phyloP scores from a whole-genome alignment of 2,797 vertebrate genomes.

The Lacerta agilis region DNA sequence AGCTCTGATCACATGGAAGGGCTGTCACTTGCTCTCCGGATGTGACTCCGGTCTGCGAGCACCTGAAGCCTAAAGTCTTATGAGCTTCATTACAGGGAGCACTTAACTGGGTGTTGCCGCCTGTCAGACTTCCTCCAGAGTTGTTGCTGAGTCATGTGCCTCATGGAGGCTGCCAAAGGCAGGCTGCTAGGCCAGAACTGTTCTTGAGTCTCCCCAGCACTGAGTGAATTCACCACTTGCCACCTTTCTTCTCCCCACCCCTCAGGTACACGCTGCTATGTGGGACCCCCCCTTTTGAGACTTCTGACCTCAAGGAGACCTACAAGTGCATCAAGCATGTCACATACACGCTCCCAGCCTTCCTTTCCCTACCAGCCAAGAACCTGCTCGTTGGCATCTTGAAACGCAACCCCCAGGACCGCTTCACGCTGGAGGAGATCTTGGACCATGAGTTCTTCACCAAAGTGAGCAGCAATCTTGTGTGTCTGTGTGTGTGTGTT shows the following conservation, averaged over 20 bases:
- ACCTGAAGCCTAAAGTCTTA: background rate
- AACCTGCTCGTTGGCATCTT: constrained; percentile 91
- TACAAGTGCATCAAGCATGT: constrained; percentile 98
- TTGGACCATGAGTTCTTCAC: constrained; percentile 95
- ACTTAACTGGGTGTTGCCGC: constrained; percentile 61
- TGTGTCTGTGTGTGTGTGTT: no score
- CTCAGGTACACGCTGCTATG: constrained; percentile 95
- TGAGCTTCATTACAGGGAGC: constrained; percentile 32
- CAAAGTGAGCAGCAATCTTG: constrained; percentile 81
- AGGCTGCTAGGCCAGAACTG: constrained; percentile 2
- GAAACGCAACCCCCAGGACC: constrained; percentile 89
- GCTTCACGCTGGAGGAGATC: constrained; percentile 93
- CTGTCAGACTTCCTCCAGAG: constrained; percentile 47
- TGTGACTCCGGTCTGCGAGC: background rate
- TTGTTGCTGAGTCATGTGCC: constrained; percentile 24
- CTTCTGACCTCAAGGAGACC: constrained; percentile 95
- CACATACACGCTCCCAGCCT: constrained; percentile 88
- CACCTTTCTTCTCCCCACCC: background rate
- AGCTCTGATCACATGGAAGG: constrained; percentile 42
- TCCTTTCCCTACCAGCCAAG: constrained; percentile 89
- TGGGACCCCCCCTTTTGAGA: constrained; percentile 96
- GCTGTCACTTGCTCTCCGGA: constrained; percentile 37
- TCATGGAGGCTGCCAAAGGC: constrained; percentile 19
- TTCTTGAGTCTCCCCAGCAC: background rate
- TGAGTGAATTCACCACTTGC: background rate